Evolutionary conservation across 1,140 invertebrate genomes (phyloP), one percentile per base, ranked within the genome.

Genomic region (Pseudoatta argentina): DNA sequence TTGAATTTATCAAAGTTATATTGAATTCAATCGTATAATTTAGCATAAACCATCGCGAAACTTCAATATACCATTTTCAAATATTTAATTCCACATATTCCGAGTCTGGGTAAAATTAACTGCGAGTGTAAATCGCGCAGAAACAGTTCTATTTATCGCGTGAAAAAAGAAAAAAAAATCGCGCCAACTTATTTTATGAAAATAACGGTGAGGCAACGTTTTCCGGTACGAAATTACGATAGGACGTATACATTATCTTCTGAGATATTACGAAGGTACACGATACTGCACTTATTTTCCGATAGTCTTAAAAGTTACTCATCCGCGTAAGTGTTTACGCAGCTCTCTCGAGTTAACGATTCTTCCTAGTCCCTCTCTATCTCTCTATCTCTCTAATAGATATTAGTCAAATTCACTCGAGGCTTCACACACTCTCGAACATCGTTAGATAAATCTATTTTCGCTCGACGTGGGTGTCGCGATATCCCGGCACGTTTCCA

Each of bases 381-480:
- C 27, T 27, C 27, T 73, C 30, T 73, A 59, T 75, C 69, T 61
- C 5, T 51, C 8, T 3, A 24, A 27, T 48, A 24, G 48, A 71
- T 73, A 61, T 53, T 44, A 51, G 39, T 83, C 79, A 48, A 83
- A 61, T 73, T 83, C 79, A 73, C 55, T 83, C 69, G 69, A 83
- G 48, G 24, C 71, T 48, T 18, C 79, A 16, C 69, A 30, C 79
- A 73, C 79, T 75, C 55, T 48, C 39, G 39, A 75, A 53, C 8
- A n/a, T 75, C 79, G 69, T 83, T 73, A 82, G 79, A 55, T 61
- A 83, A 83, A 83, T 83, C 79, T 83, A 83, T 83, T 83, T 83
- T 83, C 69, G 79, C 27, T 4, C 55, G 3, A 27, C 79, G 79
- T 83, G 69, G 79, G 79, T 75, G 79, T 83, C 79, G 55, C 44